These are phyloP conservation scores for Lepilemur septentrionalis DNA, from an alignment of 2,797 vertebrate genomes.

Conservation along the genomic window DNA sequence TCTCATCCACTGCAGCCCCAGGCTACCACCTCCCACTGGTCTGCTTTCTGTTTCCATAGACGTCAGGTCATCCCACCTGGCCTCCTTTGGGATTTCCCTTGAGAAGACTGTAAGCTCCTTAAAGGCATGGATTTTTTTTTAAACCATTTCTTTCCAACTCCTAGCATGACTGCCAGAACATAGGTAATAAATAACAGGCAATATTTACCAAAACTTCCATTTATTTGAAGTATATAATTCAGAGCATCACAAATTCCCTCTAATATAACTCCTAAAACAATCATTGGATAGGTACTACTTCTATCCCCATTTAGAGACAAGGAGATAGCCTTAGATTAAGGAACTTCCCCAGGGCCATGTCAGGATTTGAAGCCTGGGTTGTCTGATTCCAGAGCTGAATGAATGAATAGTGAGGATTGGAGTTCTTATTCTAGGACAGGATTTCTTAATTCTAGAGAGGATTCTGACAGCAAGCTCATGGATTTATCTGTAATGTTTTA, in stretches of 20 bases:
- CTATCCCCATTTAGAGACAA: not conserved
- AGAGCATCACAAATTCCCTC: not conserved
- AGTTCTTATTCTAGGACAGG: not conserved
- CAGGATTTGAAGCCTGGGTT: not conserved
- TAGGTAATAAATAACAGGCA: not conserved
- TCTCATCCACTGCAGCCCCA: rapidly evolving
- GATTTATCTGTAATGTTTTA: not conserved
- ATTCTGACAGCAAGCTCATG: not conserved
- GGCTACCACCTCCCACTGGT: too few species aligned
- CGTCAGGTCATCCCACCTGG: not conserved
- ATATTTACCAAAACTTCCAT: not conserved
- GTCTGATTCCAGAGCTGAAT: not conserved
- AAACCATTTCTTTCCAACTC: not conserved
- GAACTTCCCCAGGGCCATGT: not conserved
- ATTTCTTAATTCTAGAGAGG: not conserved
- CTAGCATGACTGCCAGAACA: not conserved
- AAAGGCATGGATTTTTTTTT: not conserved
- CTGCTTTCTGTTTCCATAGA: not conserved
- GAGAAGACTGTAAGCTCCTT: not conserved
- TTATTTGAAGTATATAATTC: not conserved
- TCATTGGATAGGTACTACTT: not conserved
- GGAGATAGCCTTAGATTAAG: not conserved
- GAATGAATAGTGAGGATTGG: not conserved
- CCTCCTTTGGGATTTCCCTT: not conserved
- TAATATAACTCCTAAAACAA: not conserved